Percentiles rank a stretch among this genome's conserved stretches.
phyloP scores from a whole-genome alignment of 2,797 vertebrate species.

The Pseudochirops corinnae region DNA sequence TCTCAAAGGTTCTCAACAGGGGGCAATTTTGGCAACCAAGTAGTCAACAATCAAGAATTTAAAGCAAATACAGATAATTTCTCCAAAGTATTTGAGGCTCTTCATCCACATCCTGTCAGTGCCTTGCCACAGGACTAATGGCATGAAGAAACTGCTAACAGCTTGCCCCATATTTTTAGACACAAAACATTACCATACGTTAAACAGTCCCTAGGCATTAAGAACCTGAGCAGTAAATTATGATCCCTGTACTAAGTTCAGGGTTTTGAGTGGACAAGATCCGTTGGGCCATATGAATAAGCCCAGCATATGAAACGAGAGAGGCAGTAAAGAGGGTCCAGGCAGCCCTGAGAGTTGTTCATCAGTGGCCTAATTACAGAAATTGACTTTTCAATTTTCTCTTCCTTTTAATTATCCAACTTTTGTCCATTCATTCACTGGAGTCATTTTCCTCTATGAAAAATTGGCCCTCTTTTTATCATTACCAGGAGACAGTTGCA shows the following conservation, averaged over 20 bases:
- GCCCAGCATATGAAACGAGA: not conserved
- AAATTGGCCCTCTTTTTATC: constrained; percentile 37
- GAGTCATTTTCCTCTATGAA: constrained; percentile 38
- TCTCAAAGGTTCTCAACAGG: not conserved
- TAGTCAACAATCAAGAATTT: not conserved
- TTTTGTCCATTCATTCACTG: constrained; percentile 47
- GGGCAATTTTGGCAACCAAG: not conserved
- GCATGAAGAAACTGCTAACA: not conserved
- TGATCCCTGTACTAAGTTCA: constrained; percentile 27
- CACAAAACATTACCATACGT: not conserved
- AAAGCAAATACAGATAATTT: not conserved
- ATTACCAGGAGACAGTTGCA: not conserved
- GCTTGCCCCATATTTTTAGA: constrained; percentile 1
- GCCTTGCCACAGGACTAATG: not conserved
- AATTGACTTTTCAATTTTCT: constrained; percentile 62
- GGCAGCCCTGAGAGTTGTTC: constrained; percentile 35
- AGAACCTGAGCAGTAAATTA: not conserved
- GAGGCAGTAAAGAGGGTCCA: constrained; percentile 50
- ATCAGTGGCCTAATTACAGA: constrained; percentile 54
- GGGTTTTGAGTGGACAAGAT: constrained; percentile 1
- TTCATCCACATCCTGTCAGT: not conserved
- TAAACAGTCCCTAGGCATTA: not conserved
- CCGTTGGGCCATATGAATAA: constrained; percentile 10
- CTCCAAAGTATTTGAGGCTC: not conserved
- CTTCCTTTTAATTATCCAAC: constrained; percentile 52